Evolutionary conservation across 2,113 vertebrate species (phyloP).

Genomic region (Baryphthengus martii): DNA sequence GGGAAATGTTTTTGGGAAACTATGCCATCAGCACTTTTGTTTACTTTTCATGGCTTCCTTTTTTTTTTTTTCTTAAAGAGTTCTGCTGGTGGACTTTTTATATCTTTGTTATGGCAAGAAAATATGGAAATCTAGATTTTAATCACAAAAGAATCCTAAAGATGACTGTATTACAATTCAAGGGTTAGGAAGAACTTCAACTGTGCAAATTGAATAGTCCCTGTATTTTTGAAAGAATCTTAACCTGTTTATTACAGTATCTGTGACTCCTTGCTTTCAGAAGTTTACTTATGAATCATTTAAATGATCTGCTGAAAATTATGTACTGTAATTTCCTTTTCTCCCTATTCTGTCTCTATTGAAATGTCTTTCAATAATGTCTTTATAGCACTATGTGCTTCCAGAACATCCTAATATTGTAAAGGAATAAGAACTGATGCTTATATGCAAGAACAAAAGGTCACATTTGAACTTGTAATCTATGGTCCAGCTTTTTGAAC

Average conservation of each 20-base stretch:
- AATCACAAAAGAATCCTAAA: not conserved
- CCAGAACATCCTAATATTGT: not conserved
- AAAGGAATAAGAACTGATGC: not conserved
- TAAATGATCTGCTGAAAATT: not conserved
- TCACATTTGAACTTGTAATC: not conserved
- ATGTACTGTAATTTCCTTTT: not conserved
- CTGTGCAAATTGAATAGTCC: not conserved
- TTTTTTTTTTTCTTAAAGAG: not conserved
- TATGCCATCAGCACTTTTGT: constrained; percentile 79
- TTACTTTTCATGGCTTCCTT: constrained; percentile 76
- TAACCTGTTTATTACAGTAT: not conserved
- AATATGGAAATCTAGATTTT: not conserved
- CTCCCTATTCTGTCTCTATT: too few species aligned
- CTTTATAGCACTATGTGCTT: not conserved
- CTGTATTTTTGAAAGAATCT: not conserved
- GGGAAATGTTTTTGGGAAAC: constrained; percentile 76
- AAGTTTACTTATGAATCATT: not conserved
- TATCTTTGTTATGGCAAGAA: not conserved
- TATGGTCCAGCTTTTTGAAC: not conserved
- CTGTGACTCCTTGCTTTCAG: not conserved
- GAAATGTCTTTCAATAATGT: not conserved
- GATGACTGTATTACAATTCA: not conserved
- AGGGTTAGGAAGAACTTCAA: not conserved
- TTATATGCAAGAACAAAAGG: not conserved
- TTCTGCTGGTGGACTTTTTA: not conserved